Evolutionary conservation across 2,797 vertebrate genomes (phyloP).

Genomic region (Micrastur ruficollis): DNA sequence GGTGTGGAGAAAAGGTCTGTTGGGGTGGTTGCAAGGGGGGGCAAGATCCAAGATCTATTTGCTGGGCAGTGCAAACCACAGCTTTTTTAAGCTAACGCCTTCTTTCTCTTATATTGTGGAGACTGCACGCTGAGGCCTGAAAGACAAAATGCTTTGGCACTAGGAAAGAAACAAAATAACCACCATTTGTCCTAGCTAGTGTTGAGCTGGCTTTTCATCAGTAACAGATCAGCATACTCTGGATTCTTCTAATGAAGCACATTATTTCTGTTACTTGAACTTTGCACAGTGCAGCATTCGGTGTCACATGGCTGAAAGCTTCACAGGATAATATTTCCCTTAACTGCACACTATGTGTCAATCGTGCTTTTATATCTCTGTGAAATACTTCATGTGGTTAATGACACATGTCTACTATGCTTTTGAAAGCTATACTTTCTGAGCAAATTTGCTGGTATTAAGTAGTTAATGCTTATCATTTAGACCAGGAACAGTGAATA

Average conservation of each 20-base stretch:
- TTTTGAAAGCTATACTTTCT: constrained; percentile 31
- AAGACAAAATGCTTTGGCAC: background rate
- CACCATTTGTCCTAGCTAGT: background rate
- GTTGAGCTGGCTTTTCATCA: background rate
- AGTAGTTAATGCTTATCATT: background rate
- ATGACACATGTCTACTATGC: background rate
- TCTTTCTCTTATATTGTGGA: background rate
- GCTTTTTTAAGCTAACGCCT: background rate
- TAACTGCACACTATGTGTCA: constrained; percentile 21
- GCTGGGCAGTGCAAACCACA: background rate
- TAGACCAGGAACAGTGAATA: background rate
- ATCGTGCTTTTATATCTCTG: constrained; percentile 25
- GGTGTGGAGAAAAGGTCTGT: background rate
- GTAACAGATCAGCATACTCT: background rate
- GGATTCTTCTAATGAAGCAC: constrained; percentile 22
- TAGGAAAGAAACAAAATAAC: background rate
- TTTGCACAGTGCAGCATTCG: background rate
- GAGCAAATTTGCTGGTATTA: background rate
- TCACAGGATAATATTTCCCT: constrained; percentile 2
- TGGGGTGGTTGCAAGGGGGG: background rate
- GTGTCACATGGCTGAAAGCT: constrained; percentile 30
- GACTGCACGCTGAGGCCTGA: background rate
- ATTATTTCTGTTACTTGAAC: constrained; percentile 44
- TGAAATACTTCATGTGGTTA: constrained; percentile 40
- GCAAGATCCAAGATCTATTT: background rate